Conservation (phyloP, 2,797 vertebrate species). For the Phrynocephalus vlangalii region DNA sequence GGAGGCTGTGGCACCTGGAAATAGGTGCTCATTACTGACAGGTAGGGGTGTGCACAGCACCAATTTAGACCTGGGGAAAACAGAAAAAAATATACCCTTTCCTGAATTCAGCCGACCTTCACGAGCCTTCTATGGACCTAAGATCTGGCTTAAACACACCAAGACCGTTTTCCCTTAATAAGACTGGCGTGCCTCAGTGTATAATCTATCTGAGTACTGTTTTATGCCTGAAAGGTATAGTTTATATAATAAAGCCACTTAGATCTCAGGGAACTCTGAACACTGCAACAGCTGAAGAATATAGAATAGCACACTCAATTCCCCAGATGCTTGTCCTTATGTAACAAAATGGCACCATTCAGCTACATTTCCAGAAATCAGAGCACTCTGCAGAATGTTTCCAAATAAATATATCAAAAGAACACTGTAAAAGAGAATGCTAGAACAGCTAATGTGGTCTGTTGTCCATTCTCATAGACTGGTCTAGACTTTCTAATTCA, state of each 20-base stretch:
- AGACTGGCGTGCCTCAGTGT: slow-evolving; percentile 16
- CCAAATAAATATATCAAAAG: not conserved
- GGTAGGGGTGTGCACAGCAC: slow-evolving; percentile 53
- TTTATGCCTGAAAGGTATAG: not conserved
- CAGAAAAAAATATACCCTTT: slow-evolving; percentile 37
- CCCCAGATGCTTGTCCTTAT: not conserved
- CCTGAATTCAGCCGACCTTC: slow-evolving; percentile 22
- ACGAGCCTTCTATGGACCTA: slow-evolving; percentile 35
- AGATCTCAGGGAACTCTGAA: not conserved
- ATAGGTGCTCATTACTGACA: slow-evolving; percentile 64
- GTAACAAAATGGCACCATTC: not conserved
- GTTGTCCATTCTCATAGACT: not conserved
- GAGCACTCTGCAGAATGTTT: not conserved
- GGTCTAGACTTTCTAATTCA: not conserved
- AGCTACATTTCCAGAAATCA: not conserved
- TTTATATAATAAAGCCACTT: not conserved
- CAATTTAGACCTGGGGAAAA: slow-evolving; percentile 46
- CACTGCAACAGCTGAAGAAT: not conserved
- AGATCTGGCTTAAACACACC: slow-evolving; percentile 36
- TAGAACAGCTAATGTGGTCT: not conserved
- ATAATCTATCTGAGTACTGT: slow-evolving; percentile 39
- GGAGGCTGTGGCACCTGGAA: slow-evolving; percentile 60
- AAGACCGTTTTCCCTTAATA: slow-evolving; percentile 38
- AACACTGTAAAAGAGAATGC: not conserved
- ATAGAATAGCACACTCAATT: not conserved